A percentile compares a stretch with the other conserved stretches of the same genome.
These are phyloP conservation scores for Oncorhynchus masou DNA, from an alignment of 2,113 vertebrate genomes.

Conservation along the genomic window DNA sequence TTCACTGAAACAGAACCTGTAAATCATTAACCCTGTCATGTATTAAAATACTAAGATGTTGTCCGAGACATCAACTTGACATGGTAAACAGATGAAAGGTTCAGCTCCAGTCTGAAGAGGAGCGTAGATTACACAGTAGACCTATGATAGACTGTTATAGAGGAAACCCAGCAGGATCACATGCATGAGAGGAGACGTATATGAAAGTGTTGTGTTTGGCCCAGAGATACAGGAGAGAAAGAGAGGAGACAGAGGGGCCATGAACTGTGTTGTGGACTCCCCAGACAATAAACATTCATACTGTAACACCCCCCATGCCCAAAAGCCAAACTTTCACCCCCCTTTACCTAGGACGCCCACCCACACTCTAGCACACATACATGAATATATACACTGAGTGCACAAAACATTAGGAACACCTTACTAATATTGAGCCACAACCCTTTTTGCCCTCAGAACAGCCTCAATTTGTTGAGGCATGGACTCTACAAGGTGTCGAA, in stretches of 20 bases:
- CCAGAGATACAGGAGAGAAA: neutral
- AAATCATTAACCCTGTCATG: conserved; percentile 15
- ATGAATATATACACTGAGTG: too few relatives aligned
- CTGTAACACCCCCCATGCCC: too few relatives aligned
- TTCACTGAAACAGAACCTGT: conserved; percentile 12
- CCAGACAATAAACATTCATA: neutral
- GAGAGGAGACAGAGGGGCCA: neutral
- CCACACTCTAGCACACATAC: conserved; percentile 8
- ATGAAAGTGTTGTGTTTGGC: conserved; percentile 7
- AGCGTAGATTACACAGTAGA: neutral
- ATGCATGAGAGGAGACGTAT: conserved; percentile 8
- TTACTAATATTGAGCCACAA: too few relatives aligned
- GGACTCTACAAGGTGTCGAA: too few relatives aligned
- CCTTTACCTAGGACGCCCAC: neutral
- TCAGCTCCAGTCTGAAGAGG: neutral
- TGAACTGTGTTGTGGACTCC: neutral
- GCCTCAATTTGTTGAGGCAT: too few relatives aligned
- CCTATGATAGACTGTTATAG: neutral
- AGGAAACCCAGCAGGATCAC: neutral
- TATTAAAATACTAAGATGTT: too few relatives aligned
- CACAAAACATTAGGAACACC: too few relatives aligned
- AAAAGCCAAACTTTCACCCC: too few relatives aligned
- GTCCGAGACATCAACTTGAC: too few relatives aligned
- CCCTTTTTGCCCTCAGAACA: too few relatives aligned
- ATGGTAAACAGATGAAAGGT: too few relatives aligned